Percentiles rank a stretch among this genome's conserved stretches.
phyloP scores from a whole-genome alignment of 2,888 invertebrate genomes.

The Trichogramma evanescens region DNA sequence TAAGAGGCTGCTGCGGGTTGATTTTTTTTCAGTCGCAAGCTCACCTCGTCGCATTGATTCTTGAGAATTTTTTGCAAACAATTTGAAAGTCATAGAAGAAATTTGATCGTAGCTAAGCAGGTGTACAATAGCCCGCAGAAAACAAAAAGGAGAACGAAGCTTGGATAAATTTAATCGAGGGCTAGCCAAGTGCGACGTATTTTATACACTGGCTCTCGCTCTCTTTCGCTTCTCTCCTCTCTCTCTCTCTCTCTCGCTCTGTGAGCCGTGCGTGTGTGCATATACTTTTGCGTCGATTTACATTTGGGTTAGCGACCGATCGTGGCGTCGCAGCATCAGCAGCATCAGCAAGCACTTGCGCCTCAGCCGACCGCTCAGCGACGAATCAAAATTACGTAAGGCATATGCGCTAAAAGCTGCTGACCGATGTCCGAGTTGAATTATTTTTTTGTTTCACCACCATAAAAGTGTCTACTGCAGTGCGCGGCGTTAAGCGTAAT shows the following conservation, averaged over 20 bases:
- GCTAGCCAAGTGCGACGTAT: neutral
- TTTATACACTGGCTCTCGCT: neutral
- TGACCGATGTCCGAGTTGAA: no score
- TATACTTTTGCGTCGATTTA: constrained; percentile 29
- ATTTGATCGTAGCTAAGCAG: no score
- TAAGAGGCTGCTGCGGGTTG: no score
- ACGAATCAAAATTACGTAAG: constrained; percentile 7
- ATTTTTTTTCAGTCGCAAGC: no score
- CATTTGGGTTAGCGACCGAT: constrained; percentile 34
- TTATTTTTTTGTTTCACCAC: no score
- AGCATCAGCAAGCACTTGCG: neutral
- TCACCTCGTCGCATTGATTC: no score
- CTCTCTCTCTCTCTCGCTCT: neutral
- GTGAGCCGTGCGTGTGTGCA: constrained; percentile 13
- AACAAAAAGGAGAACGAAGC: constrained; percentile 12
- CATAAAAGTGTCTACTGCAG: no score
- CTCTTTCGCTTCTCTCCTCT: constrained; percentile 2
- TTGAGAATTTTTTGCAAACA: no score
- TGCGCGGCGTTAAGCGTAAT: no score
- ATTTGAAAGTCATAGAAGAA: no score
- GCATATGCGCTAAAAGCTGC: neutral
- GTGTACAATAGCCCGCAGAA: no score
- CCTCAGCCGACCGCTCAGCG: neutral
- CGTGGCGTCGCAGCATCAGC: neutral
- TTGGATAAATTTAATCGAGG: no score